Evolutionary conservation across 2,797 vertebrate species (phyloP).

Genomic region (Sebastes taczanowskii): DNA sequence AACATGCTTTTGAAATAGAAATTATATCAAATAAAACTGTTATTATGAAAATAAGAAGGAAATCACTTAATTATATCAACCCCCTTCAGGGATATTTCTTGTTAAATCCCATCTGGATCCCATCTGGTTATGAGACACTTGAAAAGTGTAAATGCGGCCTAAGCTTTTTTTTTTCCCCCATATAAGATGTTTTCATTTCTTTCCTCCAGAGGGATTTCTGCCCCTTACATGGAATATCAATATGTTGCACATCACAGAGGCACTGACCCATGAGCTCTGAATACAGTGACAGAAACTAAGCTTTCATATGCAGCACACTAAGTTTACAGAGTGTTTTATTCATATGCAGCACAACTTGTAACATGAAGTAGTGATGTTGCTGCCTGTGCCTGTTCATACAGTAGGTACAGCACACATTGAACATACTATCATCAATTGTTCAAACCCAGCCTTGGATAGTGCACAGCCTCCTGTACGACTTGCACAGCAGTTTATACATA

Average conservation of each 20-base stretch:
- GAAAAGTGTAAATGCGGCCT: neutral
- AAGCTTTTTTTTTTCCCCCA: neutral
- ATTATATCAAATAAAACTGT: neutral
- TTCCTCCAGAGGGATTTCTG: neutral
- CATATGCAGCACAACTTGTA: neutral
- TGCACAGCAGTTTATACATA: neutral
- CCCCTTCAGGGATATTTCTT: neutral
- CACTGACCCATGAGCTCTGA: slow-evolving; percentile 5
- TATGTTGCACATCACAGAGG: slow-evolving; percentile 1
- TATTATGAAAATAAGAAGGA: neutral
- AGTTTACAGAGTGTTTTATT: slow-evolving; percentile 17
- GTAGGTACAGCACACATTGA: neutral
- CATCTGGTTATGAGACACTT: neutral
- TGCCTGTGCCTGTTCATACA: neutral
- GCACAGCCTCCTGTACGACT: neutral
- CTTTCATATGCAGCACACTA: neutral
- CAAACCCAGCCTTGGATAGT: neutral
- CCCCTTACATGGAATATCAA: slow-evolving; percentile 10
- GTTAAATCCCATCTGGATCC: neutral
- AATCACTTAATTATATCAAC: neutral
- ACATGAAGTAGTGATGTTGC: neutral
- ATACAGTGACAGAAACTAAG: slow-evolving; percentile 1
- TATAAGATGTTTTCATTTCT: neutral
- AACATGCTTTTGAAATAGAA: neutral
- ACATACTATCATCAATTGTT: neutral